A percentile compares a stretch with the other conserved stretches of the same genome.
These are phyloP conservation scores for Ecliptopera silaceata DNA, from an alignment of 2,888 invertebrate species.

Conservation along the genomic window DNA sequence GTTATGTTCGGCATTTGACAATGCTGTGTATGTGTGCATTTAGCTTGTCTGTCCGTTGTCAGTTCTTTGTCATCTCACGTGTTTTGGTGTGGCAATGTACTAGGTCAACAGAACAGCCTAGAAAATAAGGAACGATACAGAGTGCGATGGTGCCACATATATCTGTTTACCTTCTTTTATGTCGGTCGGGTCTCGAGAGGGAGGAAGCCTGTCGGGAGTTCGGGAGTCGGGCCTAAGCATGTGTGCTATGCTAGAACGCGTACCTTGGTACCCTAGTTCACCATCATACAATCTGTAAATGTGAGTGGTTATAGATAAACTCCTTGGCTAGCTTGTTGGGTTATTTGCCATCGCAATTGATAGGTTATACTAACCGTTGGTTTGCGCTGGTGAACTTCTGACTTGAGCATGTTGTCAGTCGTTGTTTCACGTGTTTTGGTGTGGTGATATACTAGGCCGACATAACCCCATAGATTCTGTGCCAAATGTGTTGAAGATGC, in stretches of 20 bases:
- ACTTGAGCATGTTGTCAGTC: not conserved
- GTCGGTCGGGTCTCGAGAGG: too few relatives aligned
- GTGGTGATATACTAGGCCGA: constrained; percentile 1
- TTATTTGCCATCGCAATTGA: not conserved
- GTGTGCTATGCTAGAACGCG: not conserved
- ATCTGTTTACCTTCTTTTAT: not conserved
- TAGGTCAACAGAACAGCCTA: constrained; percentile 19
- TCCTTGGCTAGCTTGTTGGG: not conserved
- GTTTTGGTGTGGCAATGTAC: constrained; percentile 31
- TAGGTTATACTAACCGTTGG: not conserved
- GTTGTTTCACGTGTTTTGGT: constrained; percentile 7
- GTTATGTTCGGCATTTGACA: not conserved
- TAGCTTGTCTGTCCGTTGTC: constrained; percentile 12
- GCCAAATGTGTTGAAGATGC: not conserved
- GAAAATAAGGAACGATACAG: not conserved
- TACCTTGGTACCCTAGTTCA: not conserved
- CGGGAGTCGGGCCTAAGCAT: not conserved
- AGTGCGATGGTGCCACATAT: too few relatives aligned
- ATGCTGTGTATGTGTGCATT: constrained; percentile 4
- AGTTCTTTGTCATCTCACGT: constrained; percentile 29
- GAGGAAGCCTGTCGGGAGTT: too few relatives aligned
- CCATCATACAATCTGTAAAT: not conserved
- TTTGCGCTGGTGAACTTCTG: not conserved
- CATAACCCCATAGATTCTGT: not conserved
- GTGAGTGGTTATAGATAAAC: not conserved